Conservation (phyloP, 2,797 vertebrate genomes). For the Rhinophrynus dorsalis region DNA sequence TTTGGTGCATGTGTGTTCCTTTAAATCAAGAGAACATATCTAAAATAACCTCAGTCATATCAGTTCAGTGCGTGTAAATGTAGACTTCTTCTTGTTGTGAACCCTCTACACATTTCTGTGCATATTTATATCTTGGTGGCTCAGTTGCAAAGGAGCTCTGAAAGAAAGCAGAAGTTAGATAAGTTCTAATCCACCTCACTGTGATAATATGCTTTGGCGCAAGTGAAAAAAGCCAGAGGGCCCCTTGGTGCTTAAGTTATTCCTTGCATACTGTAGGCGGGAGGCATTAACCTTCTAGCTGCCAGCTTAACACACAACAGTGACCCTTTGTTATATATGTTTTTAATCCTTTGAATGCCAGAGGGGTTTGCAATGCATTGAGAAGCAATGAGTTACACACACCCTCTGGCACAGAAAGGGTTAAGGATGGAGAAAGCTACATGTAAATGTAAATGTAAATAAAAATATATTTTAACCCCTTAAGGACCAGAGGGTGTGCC, state of each 20-base stretch:
- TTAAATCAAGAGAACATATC: too few relatives aligned
- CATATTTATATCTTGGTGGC: slow-evolving; percentile 76
- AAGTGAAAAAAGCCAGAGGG: slow-evolving; percentile 81
- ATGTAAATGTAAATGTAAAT: too few relatives aligned
- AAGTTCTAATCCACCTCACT: slow-evolving; percentile 85
- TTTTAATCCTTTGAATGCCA: too few relatives aligned
- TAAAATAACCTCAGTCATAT: background rate
- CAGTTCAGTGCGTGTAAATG: background rate
- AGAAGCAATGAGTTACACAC: too few relatives aligned
- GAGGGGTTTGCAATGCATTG: too few relatives aligned
- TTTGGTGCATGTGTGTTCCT: too few relatives aligned
- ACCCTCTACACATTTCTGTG: slow-evolving; percentile 56
- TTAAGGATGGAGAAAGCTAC: too few relatives aligned
- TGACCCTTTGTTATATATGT: too few relatives aligned
- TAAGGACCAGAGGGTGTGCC: too few relatives aligned
- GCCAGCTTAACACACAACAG: too few relatives aligned
- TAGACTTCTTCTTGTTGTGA: slow-evolving; percentile 32
- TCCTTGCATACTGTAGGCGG: slow-evolving; percentile 56
- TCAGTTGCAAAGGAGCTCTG: slow-evolving; percentile 76
- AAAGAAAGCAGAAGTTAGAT: slow-evolving; percentile 81
- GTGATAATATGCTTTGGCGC: slow-evolving; percentile 81
- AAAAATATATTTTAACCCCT: too few relatives aligned
- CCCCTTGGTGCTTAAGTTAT: slow-evolving; percentile 57
- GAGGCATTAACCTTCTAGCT: slow-evolving; percentile 19
- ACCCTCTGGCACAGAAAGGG: too few relatives aligned